phyloP scores from a whole-genome alignment of 30 jellyfish, hydroid and myxozoan species.

The Pseudorhiza aurosa region DNA sequence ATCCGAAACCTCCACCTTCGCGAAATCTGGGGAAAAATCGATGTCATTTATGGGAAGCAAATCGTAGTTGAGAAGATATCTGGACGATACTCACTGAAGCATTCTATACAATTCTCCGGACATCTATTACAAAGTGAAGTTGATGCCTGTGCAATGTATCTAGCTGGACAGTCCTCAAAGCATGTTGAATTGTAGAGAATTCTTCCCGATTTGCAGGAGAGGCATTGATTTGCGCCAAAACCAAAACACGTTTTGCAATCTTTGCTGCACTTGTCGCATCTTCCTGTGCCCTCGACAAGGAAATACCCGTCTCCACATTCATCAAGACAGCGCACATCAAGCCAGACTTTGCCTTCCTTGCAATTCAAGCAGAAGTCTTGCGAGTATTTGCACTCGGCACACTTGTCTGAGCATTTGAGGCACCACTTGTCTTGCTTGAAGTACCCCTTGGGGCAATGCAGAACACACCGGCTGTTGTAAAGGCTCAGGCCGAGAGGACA shows the following conservation, averaged over 20 bases:
- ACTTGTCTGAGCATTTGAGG: slow-evolving; percentile 71
- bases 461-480: slow-evolving; percentile 48
- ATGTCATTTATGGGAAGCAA: no score
- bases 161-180: slow-evolving; percentile 69
- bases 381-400: slow-evolving; percentile 74
- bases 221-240: slow-evolving; percentile 69
- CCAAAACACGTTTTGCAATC: slow-evolving; percentile 73
- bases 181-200: slow-evolving; percentile 55
- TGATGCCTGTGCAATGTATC: slow-evolving; percentile 54
- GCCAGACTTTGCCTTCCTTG: slow-evolving; percentile 67
- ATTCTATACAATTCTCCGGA: slow-evolving; percentile 56
- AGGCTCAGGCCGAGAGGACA: slow-evolving; percentile 53
- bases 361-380: slow-evolving; percentile 83
- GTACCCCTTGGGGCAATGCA: slow-evolving; percentile 69
- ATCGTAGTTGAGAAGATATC: not conserved
- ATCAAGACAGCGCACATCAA: slow-evolving; percentile 65
- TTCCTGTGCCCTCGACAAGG: slow-evolving; percentile 46
- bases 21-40: no score
- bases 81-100: slow-evolving; percentile 52
- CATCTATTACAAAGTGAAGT: slow-evolving; percentile 56
- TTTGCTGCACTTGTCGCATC: slow-evolving; percentile 58
- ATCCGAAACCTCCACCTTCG: no score
- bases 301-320: slow-evolving; percentile 66
- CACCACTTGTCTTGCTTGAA: slow-evolving; percentile 67
- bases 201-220: slow-evolving; percentile 58